Evolutionary conservation across 1,140 invertebrate genomes (phyloP).

Genomic region (Drosophila eugracilis): DNA sequence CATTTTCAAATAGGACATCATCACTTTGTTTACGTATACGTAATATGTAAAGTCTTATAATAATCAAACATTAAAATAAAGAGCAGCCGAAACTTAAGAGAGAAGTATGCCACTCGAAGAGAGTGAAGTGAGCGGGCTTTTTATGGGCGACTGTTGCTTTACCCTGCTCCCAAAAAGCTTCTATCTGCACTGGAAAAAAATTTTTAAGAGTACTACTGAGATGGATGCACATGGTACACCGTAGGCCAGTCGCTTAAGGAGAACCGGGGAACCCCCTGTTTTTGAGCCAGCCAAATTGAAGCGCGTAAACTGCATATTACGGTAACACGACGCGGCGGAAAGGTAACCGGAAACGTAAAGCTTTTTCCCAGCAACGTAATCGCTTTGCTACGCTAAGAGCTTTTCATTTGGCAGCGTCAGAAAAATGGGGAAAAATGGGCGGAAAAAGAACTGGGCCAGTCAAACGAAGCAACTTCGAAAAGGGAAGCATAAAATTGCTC

Average conservation of each 20-base stretch:
- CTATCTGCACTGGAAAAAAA: constrained; percentile 39
- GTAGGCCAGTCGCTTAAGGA: background rate
- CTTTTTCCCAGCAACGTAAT: constrained; percentile 71
- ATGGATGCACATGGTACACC: background rate
- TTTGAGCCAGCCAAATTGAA: constrained; percentile 50
- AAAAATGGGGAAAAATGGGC: constrained; percentile 26
- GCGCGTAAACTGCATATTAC: constrained; percentile 68
- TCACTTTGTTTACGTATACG: constrained; percentile 8
- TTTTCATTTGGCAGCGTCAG: constrained; percentile 57
- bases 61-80: background rate
- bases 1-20: background rate
- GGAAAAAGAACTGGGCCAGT: constrained; percentile 59
- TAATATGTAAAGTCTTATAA: constrained; percentile 3
- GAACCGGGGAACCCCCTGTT: background rate
- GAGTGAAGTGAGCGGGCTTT: constrained; percentile 25
- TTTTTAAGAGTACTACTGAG: too few species aligned
- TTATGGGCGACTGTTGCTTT: constrained; percentile 26
- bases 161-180: constrained; percentile 38
- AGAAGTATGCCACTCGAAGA: constrained; percentile 7
- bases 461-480: constrained; percentile 65
- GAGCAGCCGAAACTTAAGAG: constrained; percentile 25
- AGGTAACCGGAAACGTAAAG: constrained; percentile 73
- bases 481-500: constrained; percentile 73
- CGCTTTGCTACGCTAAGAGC: constrained; percentile 67
- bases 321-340: constrained; percentile 61